Base-by-base conservation (phyloP, 2,888 invertebrate species). In the Cosmorhoe ocellata region DNA sequence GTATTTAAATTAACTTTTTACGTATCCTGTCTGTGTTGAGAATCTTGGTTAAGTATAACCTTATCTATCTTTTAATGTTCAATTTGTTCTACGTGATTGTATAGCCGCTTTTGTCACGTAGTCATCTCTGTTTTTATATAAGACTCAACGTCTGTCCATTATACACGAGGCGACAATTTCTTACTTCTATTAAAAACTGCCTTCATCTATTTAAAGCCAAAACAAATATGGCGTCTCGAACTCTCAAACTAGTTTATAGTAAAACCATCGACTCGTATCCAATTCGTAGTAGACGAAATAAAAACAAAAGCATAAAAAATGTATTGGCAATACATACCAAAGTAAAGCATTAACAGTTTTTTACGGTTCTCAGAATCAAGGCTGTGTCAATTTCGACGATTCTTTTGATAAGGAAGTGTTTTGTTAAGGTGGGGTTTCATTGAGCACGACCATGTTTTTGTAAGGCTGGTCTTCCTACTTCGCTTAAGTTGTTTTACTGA, bases 1-100 rank as follows among this genome's bases (percentile, higher is more conserved):
- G 67, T 72, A 69, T 71, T 66, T 54, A 69, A 71, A 69, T 71
- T 54, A 55, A 55, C 45, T 67, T 69, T 69, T 71, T 67, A 61
- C 58, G 58, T 56, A 54, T 63, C 61, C 64, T 59, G 51, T 49
- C 30, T 40, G 47, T 56, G 49, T 42, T 42, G 33, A 46, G 51
- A 51, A 33, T 38, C 46, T 40, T 27, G 28, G 36, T 39, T 44
- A 36, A n/a, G n/a, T 24, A 24, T 1, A 18, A 14, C 22, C 8
- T 42, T 24, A 28, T 31, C 31, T 18, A 37, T 40, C 18, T 51
- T 31, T 27, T 33, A 33, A 38, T 34, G 11, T 22, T 36, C 12
- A 38, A 46, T 24, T 33, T 22, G 30, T 41, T 36, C 12, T 18
- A 30, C 13, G 22, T 36, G 14, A 22, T 30, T 22, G 36, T 28